Base-by-base conservation (phyloP, 2,797 vertebrate species). In the Chromis chromis region DNA sequence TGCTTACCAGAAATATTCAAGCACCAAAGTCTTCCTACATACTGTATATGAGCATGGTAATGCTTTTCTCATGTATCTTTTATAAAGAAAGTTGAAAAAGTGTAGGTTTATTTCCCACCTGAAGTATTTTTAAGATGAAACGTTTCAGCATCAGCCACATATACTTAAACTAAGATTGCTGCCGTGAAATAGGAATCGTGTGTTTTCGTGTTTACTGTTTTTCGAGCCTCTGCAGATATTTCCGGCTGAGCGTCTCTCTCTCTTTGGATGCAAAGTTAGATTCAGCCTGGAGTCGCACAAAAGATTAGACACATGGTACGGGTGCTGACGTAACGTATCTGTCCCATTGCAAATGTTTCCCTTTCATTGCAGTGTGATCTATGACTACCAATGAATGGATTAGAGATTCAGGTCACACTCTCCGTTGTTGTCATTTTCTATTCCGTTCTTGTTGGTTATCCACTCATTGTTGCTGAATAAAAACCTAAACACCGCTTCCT, bases 381-480 rank as follows among this genome's bases (percentile, higher is more conserved):
- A 6, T 61, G 66, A 52, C 65, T 66, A 55, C 59, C 68, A 73
- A 59, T 72, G 72, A 79, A 70, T 79, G 81, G 82, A 80, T 91
- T 78, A 78, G 25, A 86, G 57, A 79, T 84, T 79, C 67, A 72
- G 85, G 70, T 81, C 77, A 69, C 60, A 65, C 65, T 82, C 61
- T 48, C 31, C 22, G 33, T 82, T 27, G 39, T 36, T 67, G 70
- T 86, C 55, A 44, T 76, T 69, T 68, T 69, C 22, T 56, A 39
- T 52, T 76, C 54, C 19, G 8, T 70, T 83, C 65, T 67, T 62
- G 57, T 79, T 68, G 60, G n/a, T 77, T 68, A 70, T 74, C 28
- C 65, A 28, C 70, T 82, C 69, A 74, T 62, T 72, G 50, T 31
- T 48, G 61, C 52, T 59, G 70, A 84, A 79, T 79, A 40, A 66